These are phyloP conservation scores for Cataglyphis rosenhaueri DNA, from an alignment of 2,888 invertebrate genomes.

Conservation along the genomic window DNA sequence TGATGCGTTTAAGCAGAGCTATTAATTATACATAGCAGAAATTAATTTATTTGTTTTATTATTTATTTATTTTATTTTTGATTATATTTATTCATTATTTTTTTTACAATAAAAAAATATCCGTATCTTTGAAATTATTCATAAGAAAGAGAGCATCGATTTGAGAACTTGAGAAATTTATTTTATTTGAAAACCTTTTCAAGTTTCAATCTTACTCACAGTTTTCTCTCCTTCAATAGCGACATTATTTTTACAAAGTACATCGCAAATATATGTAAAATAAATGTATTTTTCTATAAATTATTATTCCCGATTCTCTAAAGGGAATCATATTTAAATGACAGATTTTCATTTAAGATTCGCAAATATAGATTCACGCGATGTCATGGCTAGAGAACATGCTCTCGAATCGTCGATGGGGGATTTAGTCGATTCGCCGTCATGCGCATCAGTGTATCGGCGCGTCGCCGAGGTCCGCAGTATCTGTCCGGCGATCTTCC, in stretches of 20 bases:
- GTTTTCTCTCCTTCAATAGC: background rate
- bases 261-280: background rate
- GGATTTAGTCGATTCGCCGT: slow-evolving; percentile 66
- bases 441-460: slow-evolving; percentile 78
- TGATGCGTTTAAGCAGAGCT: background rate
- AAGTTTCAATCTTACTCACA: background rate
- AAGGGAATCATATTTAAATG: background rate
- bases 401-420: slow-evolving; percentile 63
- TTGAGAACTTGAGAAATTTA: background rate
- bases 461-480: slow-evolving; percentile 71
- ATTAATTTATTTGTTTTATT: background rate
- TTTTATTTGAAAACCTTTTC: background rate
- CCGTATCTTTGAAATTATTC: background rate
- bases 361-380: background rate
- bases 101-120: background rate
- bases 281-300: background rate
- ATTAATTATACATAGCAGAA: background rate
- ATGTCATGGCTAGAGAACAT: slow-evolving; percentile 33
- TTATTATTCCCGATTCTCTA: background rate
- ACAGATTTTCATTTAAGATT: background rate
- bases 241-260: background rate
- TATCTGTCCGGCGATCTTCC: slow-evolving; percentile 82
- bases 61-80: background rate
- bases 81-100: background rate
- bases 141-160: background rate